Conservation (phyloP, 2,113 vertebrate species). For the Dicentrarchus labrax region DNA sequence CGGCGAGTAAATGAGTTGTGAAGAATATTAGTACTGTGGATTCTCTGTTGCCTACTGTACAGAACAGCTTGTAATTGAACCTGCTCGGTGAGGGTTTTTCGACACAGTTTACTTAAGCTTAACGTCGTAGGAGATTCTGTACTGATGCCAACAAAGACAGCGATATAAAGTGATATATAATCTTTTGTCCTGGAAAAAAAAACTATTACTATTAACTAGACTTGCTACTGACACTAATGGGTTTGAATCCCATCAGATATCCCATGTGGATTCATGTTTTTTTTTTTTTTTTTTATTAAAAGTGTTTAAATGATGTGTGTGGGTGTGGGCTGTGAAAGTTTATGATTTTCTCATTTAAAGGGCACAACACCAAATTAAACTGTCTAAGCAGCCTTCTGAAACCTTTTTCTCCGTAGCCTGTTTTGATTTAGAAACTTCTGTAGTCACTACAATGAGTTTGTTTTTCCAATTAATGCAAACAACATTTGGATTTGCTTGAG, state of each 20-base stretch:
- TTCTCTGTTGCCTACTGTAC: constrained; percentile 48
- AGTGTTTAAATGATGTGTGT: constrained; percentile 49
- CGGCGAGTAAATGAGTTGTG: constrained; percentile 52
- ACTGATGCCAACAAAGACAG: constrained; percentile 5
- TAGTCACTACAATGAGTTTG: constrained; percentile 22
- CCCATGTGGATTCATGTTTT: constrained; percentile 18
- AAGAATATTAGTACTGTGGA: constrained; percentile 59
- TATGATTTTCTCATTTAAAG: constrained; percentile 45
- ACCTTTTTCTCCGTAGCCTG: constrained; percentile 14
- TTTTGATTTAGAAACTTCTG: constrained; percentile 39
- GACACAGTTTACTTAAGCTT: constrained; percentile 11
- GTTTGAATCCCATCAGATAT: constrained; percentile 25
- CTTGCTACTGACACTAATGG: neutral
- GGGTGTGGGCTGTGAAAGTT: constrained; percentile 45
- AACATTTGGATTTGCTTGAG: constrained; percentile 35
- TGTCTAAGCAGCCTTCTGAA: neutral
- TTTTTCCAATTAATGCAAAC: constrained; percentile 48
- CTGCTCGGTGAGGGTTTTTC: constrained; percentile 17
- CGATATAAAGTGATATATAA: neutral
- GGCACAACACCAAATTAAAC: constrained; percentile 42
- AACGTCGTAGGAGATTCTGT: constrained; percentile 11
- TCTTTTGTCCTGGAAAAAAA: neutral
- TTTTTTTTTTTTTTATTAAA: constrained; percentile 22
- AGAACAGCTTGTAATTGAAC: constrained; percentile 37
- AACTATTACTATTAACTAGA: constrained; percentile 23